Base-by-base conservation (phyloP, 2,797 vertebrate species). In the Malacoraja senta region DNA sequence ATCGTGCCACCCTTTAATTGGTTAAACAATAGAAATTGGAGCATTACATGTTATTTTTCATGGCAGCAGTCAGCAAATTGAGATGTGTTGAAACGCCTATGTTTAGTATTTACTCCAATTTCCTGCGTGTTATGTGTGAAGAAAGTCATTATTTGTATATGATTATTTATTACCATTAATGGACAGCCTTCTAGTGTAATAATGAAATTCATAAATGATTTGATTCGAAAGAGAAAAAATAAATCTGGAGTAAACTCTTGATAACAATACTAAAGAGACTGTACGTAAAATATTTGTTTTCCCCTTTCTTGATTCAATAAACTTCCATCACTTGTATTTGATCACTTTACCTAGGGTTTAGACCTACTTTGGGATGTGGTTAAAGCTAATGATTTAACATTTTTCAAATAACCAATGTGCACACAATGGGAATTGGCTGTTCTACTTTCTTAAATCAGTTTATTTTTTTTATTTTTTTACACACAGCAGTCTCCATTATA, bases 401-500 rank as follows among this genome's bases (percentile, higher is more conserved):
- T 35, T 88, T 65, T 65, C 32, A 35, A 65, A 65, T 21, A 88
- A 65, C 61, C 61, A 88, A 19, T 29, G 61, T 68, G 61, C 32
- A 6, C 61, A 65, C n/a, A 84, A 63, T 13, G 6, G n/a, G 61
- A 32, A 32, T 88, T 88, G 84, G 15, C 84, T 88, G 84, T 19
- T 65, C 84, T 17, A 19, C n/a, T 65, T 88, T 88, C 61, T 88
- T 15, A 83, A 88, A 35, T n/a, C 29, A 65, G 58, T 88, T 65
- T 8, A 12, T 32, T 32, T 78, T n/a, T 19, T n/a, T 32, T 61
- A 8, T 35, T 35, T 65, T 74, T 74, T 74, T 74, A 35, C 6
- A 61, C 81, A 83, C 81, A 83, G 53, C 44, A 83, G 81, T 83
- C 44, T 83, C 81, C 44, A 58, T 53, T 58, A 58, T 58, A 83